phyloP scores from a whole-genome alignment of 1,140 invertebrate species.

The Tribolium castaneum region DNA sequence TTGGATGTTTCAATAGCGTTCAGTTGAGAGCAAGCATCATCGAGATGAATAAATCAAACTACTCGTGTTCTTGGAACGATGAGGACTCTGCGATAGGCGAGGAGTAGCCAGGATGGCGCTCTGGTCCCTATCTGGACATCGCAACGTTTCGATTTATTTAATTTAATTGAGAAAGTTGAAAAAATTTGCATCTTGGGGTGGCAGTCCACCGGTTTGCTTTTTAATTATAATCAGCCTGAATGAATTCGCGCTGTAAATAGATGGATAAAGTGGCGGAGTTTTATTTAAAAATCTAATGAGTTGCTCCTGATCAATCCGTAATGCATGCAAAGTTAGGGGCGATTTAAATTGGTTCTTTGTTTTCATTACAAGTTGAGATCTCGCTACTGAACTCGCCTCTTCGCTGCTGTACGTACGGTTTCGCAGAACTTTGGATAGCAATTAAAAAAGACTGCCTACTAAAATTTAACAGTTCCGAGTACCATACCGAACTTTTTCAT shows the following conservation, averaged over 20 bases:
- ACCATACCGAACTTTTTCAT: conserved; percentile 56
- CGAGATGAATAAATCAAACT: conserved; percentile 42
- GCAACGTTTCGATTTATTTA: neutral
- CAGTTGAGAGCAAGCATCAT: conserved; percentile 38
- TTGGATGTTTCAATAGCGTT: conserved; percentile 52
- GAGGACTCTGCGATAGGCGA: conserved; percentile 6
- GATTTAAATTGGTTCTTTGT: conserved; percentile 61
- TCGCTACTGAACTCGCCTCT: conserved; percentile 26
- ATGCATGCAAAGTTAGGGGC: conserved; percentile 52
- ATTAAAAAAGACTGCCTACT: conserved; percentile 58
- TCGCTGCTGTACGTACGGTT: conserved; percentile 4
- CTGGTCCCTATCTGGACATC: neutral
- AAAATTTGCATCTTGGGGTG: conserved; percentile 8
- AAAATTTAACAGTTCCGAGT: conserved; percentile 60
- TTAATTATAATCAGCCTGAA: conserved; percentile 26
- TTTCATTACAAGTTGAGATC: conserved; percentile 50
- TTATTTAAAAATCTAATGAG: conserved; percentile 39
- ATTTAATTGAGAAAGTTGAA: neutral
- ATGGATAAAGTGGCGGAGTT: conserved; percentile 29
- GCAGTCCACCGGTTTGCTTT: neutral
- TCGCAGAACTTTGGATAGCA: conserved; percentile 52
- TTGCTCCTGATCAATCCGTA: conserved; percentile 41
- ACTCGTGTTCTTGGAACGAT: conserved; percentile 40
- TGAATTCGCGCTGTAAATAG: conserved; percentile 11
- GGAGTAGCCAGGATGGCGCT: neutral